Base-by-base conservation (phyloP, 2,113 vertebrate genomes). In the Erythrocercus mccallii region DNA sequence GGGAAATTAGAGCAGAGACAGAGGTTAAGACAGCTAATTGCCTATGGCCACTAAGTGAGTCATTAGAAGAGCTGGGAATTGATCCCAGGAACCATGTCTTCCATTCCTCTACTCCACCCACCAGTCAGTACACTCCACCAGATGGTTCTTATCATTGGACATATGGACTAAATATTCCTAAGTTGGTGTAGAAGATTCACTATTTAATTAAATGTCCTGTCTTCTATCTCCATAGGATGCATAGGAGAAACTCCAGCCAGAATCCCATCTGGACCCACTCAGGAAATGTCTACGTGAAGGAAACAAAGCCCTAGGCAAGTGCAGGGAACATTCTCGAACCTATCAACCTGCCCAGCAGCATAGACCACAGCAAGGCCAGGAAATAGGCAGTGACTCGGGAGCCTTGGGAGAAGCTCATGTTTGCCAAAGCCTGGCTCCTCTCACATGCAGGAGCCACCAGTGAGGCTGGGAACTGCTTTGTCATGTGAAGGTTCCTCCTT, bases 71-170 rank as follows among this genome's bases (percentile, higher is more conserved):
- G 71, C 31, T 96, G 95, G 96, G 94, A 96, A 97, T 53, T 82
- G 90, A 92, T 93, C 93, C 90, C 93, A 90, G 81, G 93, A 95
- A 93, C 90, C 57, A 0, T 78, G 82, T 88, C 95, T 95, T 94
- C 90, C 82, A 95, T 90, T 95, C 72, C 69, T 77, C 61, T 78
- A 65, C 94, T 94, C 91, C 93, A 95, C 96, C 94, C 92, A 95
- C 92, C 57, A 96, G 89, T 15, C 82, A 78, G 82, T 57, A 92
- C 82, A 54, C 68, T 91, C 87, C 76, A 83, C 60, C 94, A 96
- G 94, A 96, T 96, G 94, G 95, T 95, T 96, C 86, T 81, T 94
- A 95, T 95, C 95, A 92, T 86, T 88, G 94, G 93, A 92, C 95
- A 95, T 92, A 96, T 94, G 95, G 94, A 95, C 85, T 77, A 95